A percentile compares a stretch with the other conserved stretches of the same genome.
Evolutionary conservation across 2,797 vertebrate species (phyloP).

Genomic region (Tiaroga cobitis): DNA sequence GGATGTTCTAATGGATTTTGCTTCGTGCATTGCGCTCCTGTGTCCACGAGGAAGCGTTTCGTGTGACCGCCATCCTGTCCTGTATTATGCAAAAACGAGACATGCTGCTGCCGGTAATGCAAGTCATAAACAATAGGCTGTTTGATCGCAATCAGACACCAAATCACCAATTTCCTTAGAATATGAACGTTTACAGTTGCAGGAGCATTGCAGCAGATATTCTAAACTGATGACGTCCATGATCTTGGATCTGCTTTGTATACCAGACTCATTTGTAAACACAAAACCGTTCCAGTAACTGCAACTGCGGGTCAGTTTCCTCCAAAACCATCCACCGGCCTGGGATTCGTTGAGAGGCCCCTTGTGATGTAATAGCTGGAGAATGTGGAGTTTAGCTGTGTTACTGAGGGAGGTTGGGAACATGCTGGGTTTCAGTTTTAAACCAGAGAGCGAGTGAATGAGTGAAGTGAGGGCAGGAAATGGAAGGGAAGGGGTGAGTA

Average conservation of each 20-base stretch:
- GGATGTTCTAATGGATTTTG: constrained; percentile 33
- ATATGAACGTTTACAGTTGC: background rate
- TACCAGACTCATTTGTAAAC: background rate
- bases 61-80: background rate
- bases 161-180: background rate
- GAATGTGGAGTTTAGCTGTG: constrained; percentile 44
- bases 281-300: constrained; percentile 33
- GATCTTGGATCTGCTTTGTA: constrained; percentile 8
- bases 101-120: background rate
- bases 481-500: constrained; percentile 33
- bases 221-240: background rate
- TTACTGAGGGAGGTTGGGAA: constrained; percentile 19
- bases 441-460: background rate
- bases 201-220: background rate
- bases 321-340: background rate
- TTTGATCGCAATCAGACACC: background rate
- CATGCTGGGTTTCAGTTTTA: constrained; percentile 33
- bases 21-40: background rate
- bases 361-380: constrained; percentile 41
- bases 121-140: constrained; percentile 7
- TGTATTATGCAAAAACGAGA: constrained; percentile 29
- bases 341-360: background rate
- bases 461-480: constrained; percentile 33
- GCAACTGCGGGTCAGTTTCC: constrained; percentile 25
- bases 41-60: background rate